Conservation (phyloP, 2,113 vertebrate species). For the Microcebus griseorufus region DNA sequence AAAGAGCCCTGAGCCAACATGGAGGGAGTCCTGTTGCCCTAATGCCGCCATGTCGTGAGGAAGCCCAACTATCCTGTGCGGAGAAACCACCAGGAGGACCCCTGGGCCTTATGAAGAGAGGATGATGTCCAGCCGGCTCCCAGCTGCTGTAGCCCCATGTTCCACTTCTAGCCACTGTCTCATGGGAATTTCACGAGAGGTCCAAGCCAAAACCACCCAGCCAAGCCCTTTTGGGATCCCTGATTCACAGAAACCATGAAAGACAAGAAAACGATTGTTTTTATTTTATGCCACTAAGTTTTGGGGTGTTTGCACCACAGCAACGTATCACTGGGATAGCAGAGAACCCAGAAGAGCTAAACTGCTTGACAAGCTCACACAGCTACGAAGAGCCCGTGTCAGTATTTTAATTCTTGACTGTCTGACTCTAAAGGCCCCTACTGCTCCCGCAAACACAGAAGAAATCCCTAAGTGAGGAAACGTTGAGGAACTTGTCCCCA, state of each 20-base stretch:
- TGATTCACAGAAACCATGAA: background rate
- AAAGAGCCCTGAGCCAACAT: background rate
- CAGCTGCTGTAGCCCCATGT: background rate
- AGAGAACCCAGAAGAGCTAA: no score
- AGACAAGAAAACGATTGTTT: background rate
- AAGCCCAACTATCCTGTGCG: background rate
- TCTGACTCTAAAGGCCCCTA: no score
- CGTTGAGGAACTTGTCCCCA: background rate
- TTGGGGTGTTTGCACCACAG: background rate
- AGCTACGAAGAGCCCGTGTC: background rate
- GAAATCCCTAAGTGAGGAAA: background rate
- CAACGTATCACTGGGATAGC: fast-evolving
- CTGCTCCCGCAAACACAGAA: background rate
- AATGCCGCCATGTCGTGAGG: background rate
- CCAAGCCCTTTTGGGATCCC: background rate
- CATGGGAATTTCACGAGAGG: background rate
- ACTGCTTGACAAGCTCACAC: no score
- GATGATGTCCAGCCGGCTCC: fast-evolving
- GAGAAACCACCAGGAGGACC: background rate
- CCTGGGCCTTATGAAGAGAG: background rate
- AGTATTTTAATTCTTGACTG: fast-evolving
- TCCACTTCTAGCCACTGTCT: no score
- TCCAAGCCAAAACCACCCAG: background rate
- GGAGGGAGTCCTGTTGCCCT: background rate
- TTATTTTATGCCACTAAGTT: background rate